Conservation (phyloP, 2,888 invertebrate species). For the Isoperla grammatica region DNA sequence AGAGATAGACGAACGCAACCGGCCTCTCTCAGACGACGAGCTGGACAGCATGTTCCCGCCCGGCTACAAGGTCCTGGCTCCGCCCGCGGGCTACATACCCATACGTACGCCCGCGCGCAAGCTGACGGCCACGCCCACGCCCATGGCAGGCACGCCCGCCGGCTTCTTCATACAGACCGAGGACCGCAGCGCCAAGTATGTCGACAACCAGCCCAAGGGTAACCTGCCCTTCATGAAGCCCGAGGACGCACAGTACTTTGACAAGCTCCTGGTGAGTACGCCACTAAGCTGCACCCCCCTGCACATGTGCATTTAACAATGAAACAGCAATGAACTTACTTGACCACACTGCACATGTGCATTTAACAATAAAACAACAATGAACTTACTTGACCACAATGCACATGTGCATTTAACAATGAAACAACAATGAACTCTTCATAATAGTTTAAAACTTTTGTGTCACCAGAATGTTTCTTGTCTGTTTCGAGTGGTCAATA, state of each 20-base stretch:
- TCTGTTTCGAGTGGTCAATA: no score
- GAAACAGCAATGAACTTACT: no score
- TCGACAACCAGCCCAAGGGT: constrained; percentile 96
- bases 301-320: background rate
- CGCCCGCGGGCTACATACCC: constrained; percentile 71
- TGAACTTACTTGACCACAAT: no score
- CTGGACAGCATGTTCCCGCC: constrained; percentile 96
- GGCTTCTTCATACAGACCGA: constrained; percentile 92
- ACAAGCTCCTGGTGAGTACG: constrained; percentile 74
- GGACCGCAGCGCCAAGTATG: constrained; percentile 77
- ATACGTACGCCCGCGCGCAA: constrained; percentile 97
- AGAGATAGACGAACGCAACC: constrained; percentile 96
- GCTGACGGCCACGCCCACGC: constrained; percentile 96
- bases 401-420: no score
- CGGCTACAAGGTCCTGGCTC: constrained; percentile 69
- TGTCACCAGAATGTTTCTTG: no score
- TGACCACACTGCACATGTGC: no score
- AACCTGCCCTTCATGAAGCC: constrained; percentile 99
- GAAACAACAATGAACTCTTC: no score
- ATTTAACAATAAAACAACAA: no score
- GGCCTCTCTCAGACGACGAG: constrained; percentile 95
- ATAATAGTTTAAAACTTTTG: no score
- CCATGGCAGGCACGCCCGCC: constrained; percentile 84
- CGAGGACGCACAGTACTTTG: constrained; percentile 99
- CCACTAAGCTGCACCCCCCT: background rate